Evolutionary conservation across 2,113 vertebrate species (phyloP), one percentile per base, ranked within the genome.

Genomic region (Erythrocebus patas): DNA sequence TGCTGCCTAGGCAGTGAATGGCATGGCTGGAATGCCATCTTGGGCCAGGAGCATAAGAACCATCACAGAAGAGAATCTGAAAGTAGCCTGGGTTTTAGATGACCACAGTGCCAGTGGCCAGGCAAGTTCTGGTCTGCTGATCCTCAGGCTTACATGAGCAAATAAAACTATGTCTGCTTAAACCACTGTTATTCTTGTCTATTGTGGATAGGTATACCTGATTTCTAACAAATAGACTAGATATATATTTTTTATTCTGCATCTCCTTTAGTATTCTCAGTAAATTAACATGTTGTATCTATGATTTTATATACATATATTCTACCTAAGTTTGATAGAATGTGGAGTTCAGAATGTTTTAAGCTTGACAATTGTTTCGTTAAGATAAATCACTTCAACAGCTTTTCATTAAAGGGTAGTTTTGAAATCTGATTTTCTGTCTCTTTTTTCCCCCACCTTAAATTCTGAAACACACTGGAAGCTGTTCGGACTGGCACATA

Each of bases 371-470:
- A 30, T 70, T 20, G 52, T 70, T 88, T 78, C 35, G 16, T 89
- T 80, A 86, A 88, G 30, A 38, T 59, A 96, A 92, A 78, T 93
- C 59, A 91, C 45, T 89, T 91, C 61, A 90, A 81, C 27, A 76
- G 43, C 6, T 38, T 92, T 86, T 93, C 35, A 32, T 86, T 82
- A 81, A 95, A 80, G 35, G 48, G 17, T 5, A 82, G 11, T 7
- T 95, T 86, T 96, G 40, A 89, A 97, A 92, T 61, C 64, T 96
- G 40, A 81, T 91, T 96, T 84, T 82, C 79, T 8, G 68, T 83
- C 43, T 38, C 20, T 75, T 25, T 1, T 25, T 1, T 2, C 11
- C 20, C 20, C 2, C 4, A 25, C 27, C 43, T 81, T 48, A 35
- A 48, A 27, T 88, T 79, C 59, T 95, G 50, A 80, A 91, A 93